Base-by-base conservation (phyloP, 2,113 vertebrate species). In the Centropus unirufus region DNA sequence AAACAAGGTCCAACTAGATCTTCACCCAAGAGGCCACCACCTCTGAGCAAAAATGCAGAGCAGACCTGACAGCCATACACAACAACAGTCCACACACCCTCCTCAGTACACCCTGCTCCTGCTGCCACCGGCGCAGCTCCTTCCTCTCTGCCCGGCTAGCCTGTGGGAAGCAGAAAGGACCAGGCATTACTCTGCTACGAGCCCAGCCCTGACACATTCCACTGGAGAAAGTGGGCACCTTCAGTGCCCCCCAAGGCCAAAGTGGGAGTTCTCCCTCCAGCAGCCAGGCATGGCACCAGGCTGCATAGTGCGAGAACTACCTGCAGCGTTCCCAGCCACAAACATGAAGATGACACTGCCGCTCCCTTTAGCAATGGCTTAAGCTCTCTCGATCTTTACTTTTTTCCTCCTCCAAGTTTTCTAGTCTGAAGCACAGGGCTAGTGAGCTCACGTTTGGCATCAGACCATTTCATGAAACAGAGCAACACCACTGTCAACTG, bases 141-240 rank as follows among this genome's bases (percentile, higher is more conserved):
- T 39, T 26, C 49, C 80, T 51, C 73, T 61, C 14, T 0, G 73
- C 68, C 64, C 82, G 40, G 58, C 21, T 5, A 2, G 40, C 63
- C 12, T 12, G 0, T 0, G 3, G 40, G 29, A 51, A 6, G 42
- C n/a, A 44, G 47, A 40, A 39, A 47, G 23, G 24, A 39, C 8
- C 51, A 3, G 7, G 19, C 0, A 1, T 5, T 4, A 19, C 1
- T 68, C 22, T 77, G 36, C 63, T 20, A 3, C 0, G 1, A 5
- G 26, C 55, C 49, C 61, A 29, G 2, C 67, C 62, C 69, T 11
- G 26, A 21, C 18, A 72, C 12, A 4, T 34, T 49, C 66, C 4
- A 1, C 0, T 29, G 49, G 23, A 26, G 29, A 18, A 11, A 17
- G 26, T 9, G 0, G 24, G 15, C 13, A 17, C 27, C 66, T n/a